Base-by-base conservation (phyloP, 2,113 vertebrate species). In the Hydrochoerus hydrochaeris region DNA sequence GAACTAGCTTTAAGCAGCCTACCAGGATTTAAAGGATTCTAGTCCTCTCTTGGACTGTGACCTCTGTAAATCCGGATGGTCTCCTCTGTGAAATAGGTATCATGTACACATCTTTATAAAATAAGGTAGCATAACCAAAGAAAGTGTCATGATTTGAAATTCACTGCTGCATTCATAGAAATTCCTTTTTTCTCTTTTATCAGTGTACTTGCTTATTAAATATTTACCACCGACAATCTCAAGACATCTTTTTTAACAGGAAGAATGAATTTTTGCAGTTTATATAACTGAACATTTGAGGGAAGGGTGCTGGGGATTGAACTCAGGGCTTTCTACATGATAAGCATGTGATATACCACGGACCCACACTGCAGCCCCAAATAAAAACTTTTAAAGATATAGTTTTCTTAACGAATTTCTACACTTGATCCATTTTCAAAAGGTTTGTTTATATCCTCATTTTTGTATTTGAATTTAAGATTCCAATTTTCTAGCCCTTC, bases 401-500 rank as follows among this genome's bases (percentile, higher is more conserved):
- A 91, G n/a, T 75, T 96, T 95, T 58, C 80, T 95, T 96, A 94
- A 85, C 87, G 69, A 78, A 95, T 97, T 84, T 0, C 0, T 93
- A 44, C 0, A 93, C 88, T 88, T 87, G 92, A 97, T 95, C 90
- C 94, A 86, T 95, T 98, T 97, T 96, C 85, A 95, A 97, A 97
- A 97, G 81, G 90, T 97, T 98, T 98, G 92, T 94, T 97, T 98
- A 90, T 90, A 38, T 94, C 85, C 85, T 77, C 73, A 86, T 96
- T 98, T 98, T 98, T 97, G 86, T 82, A 95, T 88, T 97, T 98
- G 91, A 98, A 97, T 96, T 98, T 98, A 96, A 98, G 96, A 96
- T 57, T 95, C 94, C 90, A 97, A 88, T 98, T 98, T 98, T 93
- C 96, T 87, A 97, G 89, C 81, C 92, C n/a, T 96, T 94, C 0